Conservation (phyloP, 2,113 vertebrate species). For the Propithecus coquereli region DNA sequence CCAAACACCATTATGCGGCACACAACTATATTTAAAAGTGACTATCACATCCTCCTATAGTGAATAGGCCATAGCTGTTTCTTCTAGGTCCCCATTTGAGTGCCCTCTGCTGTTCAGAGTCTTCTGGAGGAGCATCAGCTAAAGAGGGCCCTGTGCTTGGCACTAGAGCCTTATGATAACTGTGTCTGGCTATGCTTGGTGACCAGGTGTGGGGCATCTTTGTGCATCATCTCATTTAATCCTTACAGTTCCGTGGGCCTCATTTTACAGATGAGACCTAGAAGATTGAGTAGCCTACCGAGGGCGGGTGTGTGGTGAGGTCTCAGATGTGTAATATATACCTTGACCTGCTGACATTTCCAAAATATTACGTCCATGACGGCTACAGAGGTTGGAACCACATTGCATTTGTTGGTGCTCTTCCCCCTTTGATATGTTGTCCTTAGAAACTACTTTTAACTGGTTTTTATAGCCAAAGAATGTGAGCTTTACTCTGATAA, state of each 20-base stretch:
- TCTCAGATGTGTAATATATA: not conserved
- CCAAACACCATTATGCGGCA: not conserved
- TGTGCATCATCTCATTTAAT: not conserved
- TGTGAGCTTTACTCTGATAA: not conserved
- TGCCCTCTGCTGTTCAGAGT: not conserved
- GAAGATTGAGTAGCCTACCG: not conserved
- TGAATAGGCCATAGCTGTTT: not conserved
- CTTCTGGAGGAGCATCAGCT: too few relatives aligned
- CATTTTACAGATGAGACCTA: not conserved
- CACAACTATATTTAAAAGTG: not conserved
- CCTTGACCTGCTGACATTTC: not conserved
- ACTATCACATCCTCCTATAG: not conserved
- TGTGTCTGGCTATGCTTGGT: not conserved
- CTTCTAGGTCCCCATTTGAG: not conserved
- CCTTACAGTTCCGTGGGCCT: not conserved
- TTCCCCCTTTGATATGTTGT: not conserved
- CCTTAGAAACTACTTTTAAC: not conserved
- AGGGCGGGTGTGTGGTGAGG: not conserved
- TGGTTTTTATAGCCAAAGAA: not conserved
- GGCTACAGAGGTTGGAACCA: not conserved
- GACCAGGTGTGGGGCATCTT: accelerated
- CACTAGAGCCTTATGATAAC: not conserved
- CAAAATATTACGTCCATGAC: accelerated
- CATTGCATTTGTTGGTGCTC: too few relatives aligned
- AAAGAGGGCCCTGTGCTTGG: not conserved